Conservation (phyloP, 2,888 invertebrate species). For the Thereva nobilitata region DNA sequence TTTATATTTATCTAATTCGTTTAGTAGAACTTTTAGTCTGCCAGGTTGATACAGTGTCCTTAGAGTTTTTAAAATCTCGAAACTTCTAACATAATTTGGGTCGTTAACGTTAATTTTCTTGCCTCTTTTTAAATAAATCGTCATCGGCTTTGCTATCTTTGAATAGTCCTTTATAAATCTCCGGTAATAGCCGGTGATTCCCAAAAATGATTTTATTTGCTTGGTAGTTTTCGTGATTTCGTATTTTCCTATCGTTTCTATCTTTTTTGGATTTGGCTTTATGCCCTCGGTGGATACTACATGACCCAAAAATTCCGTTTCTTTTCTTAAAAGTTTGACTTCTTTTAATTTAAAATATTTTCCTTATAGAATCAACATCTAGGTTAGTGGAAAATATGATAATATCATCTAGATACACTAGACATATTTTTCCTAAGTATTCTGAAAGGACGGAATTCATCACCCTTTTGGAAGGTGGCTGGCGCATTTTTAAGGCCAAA, state of each 20-base stretch:
- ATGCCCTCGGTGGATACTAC: slow-evolving; percentile 47
- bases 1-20: no score
- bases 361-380: slow-evolving; percentile 42
- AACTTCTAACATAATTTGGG: no score
- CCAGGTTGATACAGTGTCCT: no score
- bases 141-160: slow-evolving; percentile 12
- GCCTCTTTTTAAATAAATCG: background rate
- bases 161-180: slow-evolving; percentile 39
- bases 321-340: slow-evolving; percentile 44
- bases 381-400: slow-evolving; percentile 46
- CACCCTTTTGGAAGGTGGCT: slow-evolving; percentile 38
- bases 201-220: slow-evolving; percentile 45
- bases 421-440: slow-evolving; percentile 44
- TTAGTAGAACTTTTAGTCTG: no score
- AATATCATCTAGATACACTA: slow-evolving; percentile 50
- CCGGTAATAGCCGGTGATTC: slow-evolving; percentile 43
- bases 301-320: slow-evolving; percentile 48
- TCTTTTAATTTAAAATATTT: slow-evolving; percentile 43
- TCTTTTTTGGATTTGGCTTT: slow-evolving; percentile 48
- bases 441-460: slow-evolving; percentile 45
- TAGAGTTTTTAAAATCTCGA: no score
- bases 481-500: slow-evolving; percentile 39
- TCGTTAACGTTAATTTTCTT: no score
- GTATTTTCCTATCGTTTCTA: slow-evolving; percentile 44
- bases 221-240: slow-evolving; percentile 44